Evolutionary conservation across 1,140 invertebrate species (phyloP).

Genomic region (Caligus rogercresseyi): DNA sequence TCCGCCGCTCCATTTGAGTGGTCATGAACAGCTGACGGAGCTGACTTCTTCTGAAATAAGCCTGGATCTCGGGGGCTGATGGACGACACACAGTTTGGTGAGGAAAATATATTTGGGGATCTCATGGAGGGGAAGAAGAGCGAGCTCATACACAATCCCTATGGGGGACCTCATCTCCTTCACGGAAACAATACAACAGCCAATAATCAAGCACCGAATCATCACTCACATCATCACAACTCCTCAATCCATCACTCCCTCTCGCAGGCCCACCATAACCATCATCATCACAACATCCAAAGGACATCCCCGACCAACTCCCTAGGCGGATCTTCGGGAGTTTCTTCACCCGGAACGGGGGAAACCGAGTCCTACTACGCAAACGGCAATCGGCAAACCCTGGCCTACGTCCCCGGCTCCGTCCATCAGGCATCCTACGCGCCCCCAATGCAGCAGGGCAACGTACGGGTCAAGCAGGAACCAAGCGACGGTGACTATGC

Average conservation of each 20-base stretch:
- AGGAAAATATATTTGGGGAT: constrained; percentile 60
- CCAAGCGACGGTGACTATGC: constrained; percentile 42
- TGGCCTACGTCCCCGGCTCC: constrained; percentile 73
- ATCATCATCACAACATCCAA: constrained; percentile 21
- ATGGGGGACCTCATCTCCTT: constrained; percentile 10
- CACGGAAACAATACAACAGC: no score
- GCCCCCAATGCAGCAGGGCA: background rate
- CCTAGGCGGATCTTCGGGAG: constrained; percentile 13
- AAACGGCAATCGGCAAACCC: constrained; percentile 41
- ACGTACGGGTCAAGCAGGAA: constrained; percentile 51
- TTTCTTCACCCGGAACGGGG: constrained; percentile 20
- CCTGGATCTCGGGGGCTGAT: constrained; percentile 69
- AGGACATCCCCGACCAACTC: constrained; percentile 27
- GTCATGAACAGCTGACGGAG: constrained; percentile 50
- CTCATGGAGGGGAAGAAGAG: constrained; percentile 31
- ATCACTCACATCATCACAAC: background rate
- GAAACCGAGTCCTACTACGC: constrained; percentile 1
- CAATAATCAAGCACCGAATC: constrained; percentile 22
- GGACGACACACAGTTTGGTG: constrained; percentile 64
- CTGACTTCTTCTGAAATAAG: constrained; percentile 72
- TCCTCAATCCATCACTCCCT: background rate
- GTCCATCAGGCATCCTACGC: constrained; percentile 56
- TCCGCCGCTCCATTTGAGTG: background rate
- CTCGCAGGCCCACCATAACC: constrained; percentile 10
- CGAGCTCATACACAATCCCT: constrained; percentile 32